Percentiles rank a stretch among this genome's conserved stretches.
These are phyloP conservation scores for Scaptomyza reducta DNA, from an alignment of 2,888 invertebrate genomes.

Conservation along the genomic window DNA sequence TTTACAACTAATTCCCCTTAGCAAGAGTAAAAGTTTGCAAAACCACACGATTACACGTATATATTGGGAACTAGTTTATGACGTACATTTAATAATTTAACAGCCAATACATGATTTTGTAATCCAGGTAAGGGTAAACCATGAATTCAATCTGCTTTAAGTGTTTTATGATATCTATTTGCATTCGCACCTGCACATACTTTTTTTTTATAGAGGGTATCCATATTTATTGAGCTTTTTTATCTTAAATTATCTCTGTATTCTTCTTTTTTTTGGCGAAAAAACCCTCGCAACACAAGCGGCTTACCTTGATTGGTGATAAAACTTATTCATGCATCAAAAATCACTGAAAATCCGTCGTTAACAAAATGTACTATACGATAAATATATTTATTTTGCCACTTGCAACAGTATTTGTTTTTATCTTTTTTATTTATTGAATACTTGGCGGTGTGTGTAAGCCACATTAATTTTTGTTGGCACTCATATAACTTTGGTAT, in stretches of 20 bases:
- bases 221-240: neutral
- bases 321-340: constrained; percentile 73
- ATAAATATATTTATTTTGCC: constrained; percentile 10
- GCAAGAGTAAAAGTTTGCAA: constrained; percentile 71
- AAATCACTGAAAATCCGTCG: constrained; percentile 25
- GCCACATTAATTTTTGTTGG: constrained; percentile 51
- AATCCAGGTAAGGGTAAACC: neutral
- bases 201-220: neutral
- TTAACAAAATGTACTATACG: constrained; percentile 3
- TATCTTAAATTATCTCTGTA: too few species aligned
- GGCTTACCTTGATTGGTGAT: constrained; percentile 79
- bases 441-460: constrained; percentile 28
- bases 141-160: neutral
- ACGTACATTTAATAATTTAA: constrained; percentile 8
- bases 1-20: constrained; percentile 74
- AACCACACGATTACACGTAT: constrained; percentile 5
- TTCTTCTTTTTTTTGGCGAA: neutral
- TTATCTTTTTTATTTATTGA: constrained; percentile 43
- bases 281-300: constrained; percentile 18
- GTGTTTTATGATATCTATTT: neutral
- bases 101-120: constrained; percentile 4
- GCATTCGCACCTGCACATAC: neutral
- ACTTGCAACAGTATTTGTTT: constrained; percentile 22
- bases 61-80: constrained; percentile 59
- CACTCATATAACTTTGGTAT: constrained; percentile 57